Evolutionary conservation across 2,797 vertebrate species (phyloP), one percentile per base, ranked within the genome.

Genomic region (Hozukius guyotensis): DNA sequence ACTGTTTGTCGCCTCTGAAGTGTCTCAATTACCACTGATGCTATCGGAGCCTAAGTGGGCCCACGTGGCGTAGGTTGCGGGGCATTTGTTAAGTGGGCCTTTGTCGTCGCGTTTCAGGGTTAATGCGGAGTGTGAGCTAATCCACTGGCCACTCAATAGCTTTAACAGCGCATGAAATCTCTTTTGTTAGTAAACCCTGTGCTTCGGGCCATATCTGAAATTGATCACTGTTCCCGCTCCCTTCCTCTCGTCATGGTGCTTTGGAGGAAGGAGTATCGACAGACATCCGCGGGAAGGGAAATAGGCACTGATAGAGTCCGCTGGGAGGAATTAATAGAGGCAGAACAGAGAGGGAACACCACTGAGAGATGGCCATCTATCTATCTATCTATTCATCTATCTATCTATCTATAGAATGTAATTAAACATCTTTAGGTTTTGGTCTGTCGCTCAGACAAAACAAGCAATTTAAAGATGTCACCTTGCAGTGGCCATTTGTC

Each of bases 81-180:
- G 83, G 80, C 80, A 49, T 92, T 88, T 75, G 86, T 92, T 94
- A 94, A 93, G 90, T 91, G 87, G 87, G 84, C 81, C 88, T 89
- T 93, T 90, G 91, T 92, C 85, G 78, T 85, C 16, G 78, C 81
- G 86, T 91, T 89, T 88, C 84, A 83, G 91, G 92, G 92, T 93
- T 93, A 94, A 94, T 91, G 93, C 93, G 91, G 89, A 92, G 91
- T 88, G 87, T 80, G 88, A 88, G 92, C 90, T 95, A 94, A 95
- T 95, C 92, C 94, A 92, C 90, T 87, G 91, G 84, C 93, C 91
- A 94, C 91, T 95, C 94, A 85, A 94, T 94, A 93, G 89, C 89
- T 88, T 93, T 94, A 95, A 95, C 93, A 91, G 93, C 29, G 89
- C 93, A 91, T 95, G 92, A 94, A 95, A 95, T 95, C 94, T 94